phyloP scores from a whole-genome alignment of 2,113 vertebrate genomes.

The Gobiocypris rarus region DNA sequence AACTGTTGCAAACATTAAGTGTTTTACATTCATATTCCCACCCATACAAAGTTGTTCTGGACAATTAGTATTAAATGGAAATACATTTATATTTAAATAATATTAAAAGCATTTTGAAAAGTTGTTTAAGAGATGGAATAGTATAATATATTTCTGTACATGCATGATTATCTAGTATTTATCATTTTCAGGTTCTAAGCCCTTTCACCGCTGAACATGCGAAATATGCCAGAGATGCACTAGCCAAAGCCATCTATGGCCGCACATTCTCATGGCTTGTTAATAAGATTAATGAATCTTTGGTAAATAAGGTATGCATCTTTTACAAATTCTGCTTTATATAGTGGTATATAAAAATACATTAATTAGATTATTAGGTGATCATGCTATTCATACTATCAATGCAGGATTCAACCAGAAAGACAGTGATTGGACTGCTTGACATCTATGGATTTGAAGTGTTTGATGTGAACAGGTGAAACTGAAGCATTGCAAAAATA shows the following conservation, averaged over 20 bases:
- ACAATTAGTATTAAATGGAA: neutral
- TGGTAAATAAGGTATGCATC: constrained; percentile 83
- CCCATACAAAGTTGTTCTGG: neutral
- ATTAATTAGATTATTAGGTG: neutral
- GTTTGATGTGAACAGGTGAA: constrained; percentile 92
- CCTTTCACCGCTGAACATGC: constrained; percentile 86
- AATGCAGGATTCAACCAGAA: constrained; percentile 82
- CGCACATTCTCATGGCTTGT: constrained; percentile 94
- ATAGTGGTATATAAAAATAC: neutral
- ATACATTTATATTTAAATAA: constrained; percentile 29
- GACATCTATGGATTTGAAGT: constrained; percentile 99
- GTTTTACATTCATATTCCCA: neutral
- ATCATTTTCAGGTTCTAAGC: constrained; percentile 83
- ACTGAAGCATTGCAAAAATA: neutral
- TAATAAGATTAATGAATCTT: constrained; percentile 87
- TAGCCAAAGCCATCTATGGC: constrained; percentile 92
- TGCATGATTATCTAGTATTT: neutral
- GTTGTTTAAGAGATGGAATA: neutral
- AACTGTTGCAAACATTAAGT: neutral
- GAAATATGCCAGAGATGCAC: constrained; percentile 85
- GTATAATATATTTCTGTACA: neutral
- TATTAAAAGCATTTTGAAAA: neutral
- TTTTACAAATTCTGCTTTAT: neutral
- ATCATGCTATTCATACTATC: neutral
- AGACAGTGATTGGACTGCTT: constrained; percentile 91